Evolutionary conservation across 2,113 vertebrate species (phyloP).

Genomic region (Syngnathoides biaculeatus): DNA sequence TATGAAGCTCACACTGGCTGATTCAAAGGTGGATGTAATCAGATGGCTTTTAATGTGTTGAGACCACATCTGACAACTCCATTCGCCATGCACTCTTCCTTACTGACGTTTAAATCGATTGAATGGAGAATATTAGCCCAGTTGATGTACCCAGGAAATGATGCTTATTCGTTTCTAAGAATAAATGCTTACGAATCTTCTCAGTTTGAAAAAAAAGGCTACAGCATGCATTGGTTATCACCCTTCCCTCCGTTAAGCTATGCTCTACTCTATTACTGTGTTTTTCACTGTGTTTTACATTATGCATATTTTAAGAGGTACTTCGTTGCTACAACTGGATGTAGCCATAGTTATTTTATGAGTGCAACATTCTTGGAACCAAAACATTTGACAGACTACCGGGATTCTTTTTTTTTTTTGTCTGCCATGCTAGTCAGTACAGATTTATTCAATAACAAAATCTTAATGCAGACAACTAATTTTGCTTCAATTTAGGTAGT

Average conservation of each 20-base stretch:
- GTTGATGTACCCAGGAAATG: slow-evolving; percentile 55
- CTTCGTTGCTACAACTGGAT: slow-evolving; percentile 14
- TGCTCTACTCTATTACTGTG: slow-evolving; percentile 15
- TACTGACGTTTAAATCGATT: slow-evolving; percentile 53
- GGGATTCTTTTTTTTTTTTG: slow-evolving; percentile 1
- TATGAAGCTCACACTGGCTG: slow-evolving; percentile 25
- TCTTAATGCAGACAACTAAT: not conserved
- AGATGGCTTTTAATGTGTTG: slow-evolving; percentile 50
- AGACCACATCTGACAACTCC: slow-evolving; percentile 58
- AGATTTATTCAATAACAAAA: not conserved
- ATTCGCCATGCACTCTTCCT: slow-evolving; percentile 48
- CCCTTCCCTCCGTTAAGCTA: slow-evolving; percentile 16
- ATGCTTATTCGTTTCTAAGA: slow-evolving; percentile 60
- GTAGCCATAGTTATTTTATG: slow-evolving; percentile 28
- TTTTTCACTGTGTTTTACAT: slow-evolving; percentile 18
- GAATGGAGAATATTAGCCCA: slow-evolving; percentile 53
- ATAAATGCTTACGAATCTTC: slow-evolving; percentile 46
- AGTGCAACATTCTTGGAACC: not conserved
- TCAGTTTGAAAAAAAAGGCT: slow-evolving; percentile 26
- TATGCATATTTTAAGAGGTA: slow-evolving; percentile 32
- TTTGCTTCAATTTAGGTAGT: not conserved
- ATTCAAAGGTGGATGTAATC: slow-evolving; percentile 53
- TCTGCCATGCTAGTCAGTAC: not conserved
- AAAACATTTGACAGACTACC: slow-evolving; percentile 24
- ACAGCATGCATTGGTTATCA: slow-evolving; percentile 15